Evolutionary conservation across 2,888 invertebrate species (phyloP).

Genomic region (Plagiodera versicolora): DNA sequence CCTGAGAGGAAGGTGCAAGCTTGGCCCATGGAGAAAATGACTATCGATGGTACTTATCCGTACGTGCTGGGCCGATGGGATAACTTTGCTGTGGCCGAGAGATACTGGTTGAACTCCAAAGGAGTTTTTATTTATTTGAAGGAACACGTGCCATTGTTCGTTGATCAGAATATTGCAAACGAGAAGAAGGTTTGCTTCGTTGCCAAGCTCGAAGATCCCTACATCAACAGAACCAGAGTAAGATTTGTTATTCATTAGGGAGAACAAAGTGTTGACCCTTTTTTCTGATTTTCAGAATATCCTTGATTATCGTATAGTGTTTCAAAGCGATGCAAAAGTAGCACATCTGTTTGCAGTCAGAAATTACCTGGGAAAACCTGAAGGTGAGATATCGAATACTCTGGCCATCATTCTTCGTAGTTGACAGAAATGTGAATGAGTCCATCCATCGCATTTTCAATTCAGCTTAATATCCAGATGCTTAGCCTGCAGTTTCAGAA

Average conservation of each 20-base stretch:
- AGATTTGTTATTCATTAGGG: conserved; percentile 2
- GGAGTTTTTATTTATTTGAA: conserved; percentile 69
- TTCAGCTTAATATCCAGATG: too few relatives aligned
- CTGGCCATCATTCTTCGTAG: too few relatives aligned
- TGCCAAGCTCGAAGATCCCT: conserved; percentile 60
- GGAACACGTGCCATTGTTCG: conserved; percentile 67
- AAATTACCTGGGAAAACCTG: conserved; percentile 65
- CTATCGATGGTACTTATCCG: conserved; percentile 55
- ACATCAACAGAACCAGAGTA: conserved; percentile 46
- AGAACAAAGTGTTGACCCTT: too few relatives aligned
- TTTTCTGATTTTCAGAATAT: conserved; percentile 26
- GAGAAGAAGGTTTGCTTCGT: conserved; percentile 62
- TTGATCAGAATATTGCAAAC: conserved; percentile 66
- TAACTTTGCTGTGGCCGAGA: conserved; percentile 62
- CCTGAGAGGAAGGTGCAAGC: conserved; percentile 63
- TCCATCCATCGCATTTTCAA: too few relatives aligned
- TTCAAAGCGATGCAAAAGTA: conserved; percentile 61
- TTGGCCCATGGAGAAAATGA: conserved; percentile 67
- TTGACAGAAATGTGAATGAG: background rate
- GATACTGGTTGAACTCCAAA: conserved; percentile 73
- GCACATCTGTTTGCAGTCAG: conserved; percentile 68
- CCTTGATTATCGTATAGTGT: conserved; percentile 65
- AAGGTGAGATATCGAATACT: conserved; percentile 42
- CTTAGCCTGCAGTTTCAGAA: too few relatives aligned
- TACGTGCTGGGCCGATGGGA: conserved; percentile 61